Percentiles rank a stretch among this genome's conserved stretches.
Evolutionary conservation across 2,888 invertebrate species (phyloP).

Genomic region (Falcaria lacertinaria): DNA sequence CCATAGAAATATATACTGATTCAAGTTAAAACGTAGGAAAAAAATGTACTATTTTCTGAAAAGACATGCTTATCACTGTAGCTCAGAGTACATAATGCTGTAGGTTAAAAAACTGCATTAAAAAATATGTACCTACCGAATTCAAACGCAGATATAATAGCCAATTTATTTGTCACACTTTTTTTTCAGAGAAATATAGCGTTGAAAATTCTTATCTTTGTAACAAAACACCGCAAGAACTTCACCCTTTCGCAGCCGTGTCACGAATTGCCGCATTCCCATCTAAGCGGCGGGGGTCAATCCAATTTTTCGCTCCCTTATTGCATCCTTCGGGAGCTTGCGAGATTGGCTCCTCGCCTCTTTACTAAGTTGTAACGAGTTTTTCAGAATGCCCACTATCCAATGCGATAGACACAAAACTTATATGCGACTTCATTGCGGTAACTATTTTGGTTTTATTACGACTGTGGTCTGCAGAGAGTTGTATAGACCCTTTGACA

Average conservation of each 20-base stretch:
- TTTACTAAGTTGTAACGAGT: slow-evolving; percentile 2
- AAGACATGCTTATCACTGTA: no score
- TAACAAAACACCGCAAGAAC: background rate
- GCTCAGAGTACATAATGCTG: no score
- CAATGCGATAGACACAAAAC: background rate
- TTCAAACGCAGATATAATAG: no score
- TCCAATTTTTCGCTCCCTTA: background rate
- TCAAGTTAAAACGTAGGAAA: no score
- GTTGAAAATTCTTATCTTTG: background rate
- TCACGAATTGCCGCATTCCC: background rate
- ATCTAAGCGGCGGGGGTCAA: background rate
- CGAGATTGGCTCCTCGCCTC: background rate
- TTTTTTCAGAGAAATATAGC: background rate
- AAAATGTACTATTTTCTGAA: no score
- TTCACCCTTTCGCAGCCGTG: background rate
- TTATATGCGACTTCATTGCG: background rate
- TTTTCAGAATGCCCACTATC: background rate
- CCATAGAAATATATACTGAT: no score
- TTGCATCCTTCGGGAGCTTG: background rate
- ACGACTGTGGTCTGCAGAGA: no score
- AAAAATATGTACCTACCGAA: no score
- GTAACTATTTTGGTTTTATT: background rate
- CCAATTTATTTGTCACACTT: no score
- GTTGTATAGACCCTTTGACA: no score
- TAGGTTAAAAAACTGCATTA: no score